These are phyloP conservation scores for Amazona vittata DNA, from an alignment of 2,113 vertebrate species.

Conservation along the genomic window DNA sequence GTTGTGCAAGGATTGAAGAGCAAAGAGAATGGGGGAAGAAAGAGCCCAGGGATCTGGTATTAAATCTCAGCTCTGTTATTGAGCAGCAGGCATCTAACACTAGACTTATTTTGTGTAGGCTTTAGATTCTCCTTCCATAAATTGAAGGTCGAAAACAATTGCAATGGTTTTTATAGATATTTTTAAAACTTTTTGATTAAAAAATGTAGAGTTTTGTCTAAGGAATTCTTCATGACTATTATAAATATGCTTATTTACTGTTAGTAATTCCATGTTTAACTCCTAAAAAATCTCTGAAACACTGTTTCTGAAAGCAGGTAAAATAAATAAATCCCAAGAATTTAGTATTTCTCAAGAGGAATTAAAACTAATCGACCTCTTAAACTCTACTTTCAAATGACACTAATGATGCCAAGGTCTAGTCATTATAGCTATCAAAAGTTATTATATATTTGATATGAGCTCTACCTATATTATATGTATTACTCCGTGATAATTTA, in stretches of 20 bases:
- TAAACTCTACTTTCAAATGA: not conserved
- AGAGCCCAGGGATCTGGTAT: not conserved
- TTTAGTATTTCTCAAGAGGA: not conserved
- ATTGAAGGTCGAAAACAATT: not conserved
- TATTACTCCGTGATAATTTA: not conserved
- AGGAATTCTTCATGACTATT: not conserved
- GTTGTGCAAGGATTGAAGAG: not conserved
- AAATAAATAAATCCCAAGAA: not conserved
- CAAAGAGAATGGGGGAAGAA: not conserved
- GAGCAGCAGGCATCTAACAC: not conserved
- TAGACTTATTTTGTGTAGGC: not conserved
- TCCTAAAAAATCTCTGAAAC: not conserved
- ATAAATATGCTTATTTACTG: not conserved
- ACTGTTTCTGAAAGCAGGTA: not conserved
- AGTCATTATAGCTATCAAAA: not conserved
- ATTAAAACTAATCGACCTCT: not conserved
- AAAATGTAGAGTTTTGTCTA: not conserved
- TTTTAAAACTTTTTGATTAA: not conserved
- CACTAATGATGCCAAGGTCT: not conserved
- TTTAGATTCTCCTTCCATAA: not conserved
- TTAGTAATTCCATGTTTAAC: not conserved
- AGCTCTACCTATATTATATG: not conserved
- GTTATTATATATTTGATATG: not conserved
- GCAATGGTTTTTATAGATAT: not conserved
- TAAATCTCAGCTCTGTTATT: not conserved